Evolutionary conservation across 2,113 vertebrate genomes (phyloP).

Genomic region (Hippocampus mohnikei): DNA sequence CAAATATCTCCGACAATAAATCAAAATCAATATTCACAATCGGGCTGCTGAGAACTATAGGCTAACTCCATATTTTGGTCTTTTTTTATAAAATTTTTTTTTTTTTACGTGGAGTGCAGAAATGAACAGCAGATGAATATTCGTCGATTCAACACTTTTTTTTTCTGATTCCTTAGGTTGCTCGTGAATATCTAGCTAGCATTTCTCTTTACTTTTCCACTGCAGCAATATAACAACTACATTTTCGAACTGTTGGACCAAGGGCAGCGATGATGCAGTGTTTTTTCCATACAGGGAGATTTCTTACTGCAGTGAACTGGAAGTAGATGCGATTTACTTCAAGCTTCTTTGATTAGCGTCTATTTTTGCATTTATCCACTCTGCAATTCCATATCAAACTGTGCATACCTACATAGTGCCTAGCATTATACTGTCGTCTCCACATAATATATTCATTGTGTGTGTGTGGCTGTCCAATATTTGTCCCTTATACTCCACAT

Average conservation of each 20-base stretch:
- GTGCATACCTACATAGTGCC: conserved; percentile 59
- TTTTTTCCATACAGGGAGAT: neutral
- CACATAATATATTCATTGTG: conserved; percentile 43
- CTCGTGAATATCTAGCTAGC: neutral
- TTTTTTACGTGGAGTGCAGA: too few relatives aligned
- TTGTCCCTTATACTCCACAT: conserved; percentile 36
- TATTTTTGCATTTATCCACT: conserved; percentile 12
- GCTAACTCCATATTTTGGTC: too few relatives aligned
- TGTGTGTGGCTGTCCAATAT: conserved; percentile 49
- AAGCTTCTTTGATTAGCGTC: conserved; percentile 16
- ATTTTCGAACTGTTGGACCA: neutral
- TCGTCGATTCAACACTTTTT: neutral
- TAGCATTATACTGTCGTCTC: conserved; percentile 46
- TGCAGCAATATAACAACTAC: neutral
- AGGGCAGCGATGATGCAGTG: neutral
- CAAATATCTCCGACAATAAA: too few relatives aligned
- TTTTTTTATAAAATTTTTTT: too few relatives aligned
- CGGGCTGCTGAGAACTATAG: too few relatives aligned
- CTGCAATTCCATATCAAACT: conserved; percentile 30
- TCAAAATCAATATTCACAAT: too few relatives aligned
- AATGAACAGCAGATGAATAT: too few relatives aligned
- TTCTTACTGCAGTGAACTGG: neutral
- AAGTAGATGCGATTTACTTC: conserved; percentile 15
- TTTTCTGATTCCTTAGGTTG: neutral
- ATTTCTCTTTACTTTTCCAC: neutral